phyloP scores from a whole-genome alignment of 64 coral and sea anemone genomes.

The Astreopora myriophthalma region DNA sequence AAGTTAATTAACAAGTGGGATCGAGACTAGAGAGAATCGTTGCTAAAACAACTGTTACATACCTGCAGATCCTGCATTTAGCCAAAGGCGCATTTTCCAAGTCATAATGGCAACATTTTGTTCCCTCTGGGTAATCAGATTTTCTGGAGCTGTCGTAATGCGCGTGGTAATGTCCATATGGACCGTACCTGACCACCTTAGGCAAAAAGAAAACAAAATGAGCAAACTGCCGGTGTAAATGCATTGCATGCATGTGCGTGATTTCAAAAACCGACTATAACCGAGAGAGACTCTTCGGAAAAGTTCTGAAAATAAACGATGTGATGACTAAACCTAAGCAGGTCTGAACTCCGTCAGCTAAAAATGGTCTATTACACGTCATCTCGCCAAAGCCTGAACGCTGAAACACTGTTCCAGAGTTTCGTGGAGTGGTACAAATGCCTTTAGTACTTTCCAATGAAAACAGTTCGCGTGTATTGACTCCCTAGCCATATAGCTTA shows the following conservation, averaged over 20 bases:
- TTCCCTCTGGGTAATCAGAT: constrained; percentile 71
- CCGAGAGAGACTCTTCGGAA: neutral
- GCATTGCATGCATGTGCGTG: too few species aligned
- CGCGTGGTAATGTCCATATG: constrained; percentile 82
- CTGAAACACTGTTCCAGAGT: too few species aligned
- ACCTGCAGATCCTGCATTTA: constrained; percentile 86
- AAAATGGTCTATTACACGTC: too few species aligned
- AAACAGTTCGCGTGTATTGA: too few species aligned
- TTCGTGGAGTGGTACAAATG: too few species aligned
- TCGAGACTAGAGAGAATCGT: neutral
- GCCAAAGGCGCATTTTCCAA: constrained; percentile 26
- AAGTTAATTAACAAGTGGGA: too few species aligned
- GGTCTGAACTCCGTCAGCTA: too few species aligned
- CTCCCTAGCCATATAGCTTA: too few species aligned
- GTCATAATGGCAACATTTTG: constrained; percentile 82
- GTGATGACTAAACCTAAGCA: neutral
- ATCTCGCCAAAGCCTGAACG: too few species aligned
- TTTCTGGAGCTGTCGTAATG: constrained; percentile 86
- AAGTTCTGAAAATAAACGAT: too few species aligned
- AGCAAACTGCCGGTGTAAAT: too few species aligned
- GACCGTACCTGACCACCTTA: constrained; percentile 85
- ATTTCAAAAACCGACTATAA: neutral
- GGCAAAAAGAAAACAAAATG: neutral
- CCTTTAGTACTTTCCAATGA: too few species aligned
- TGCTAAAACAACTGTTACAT: neutral